These are phyloP conservation scores for Scrobipalpa costella DNA, from an alignment of 2,888 invertebrate genomes.

Conservation along the genomic window DNA sequence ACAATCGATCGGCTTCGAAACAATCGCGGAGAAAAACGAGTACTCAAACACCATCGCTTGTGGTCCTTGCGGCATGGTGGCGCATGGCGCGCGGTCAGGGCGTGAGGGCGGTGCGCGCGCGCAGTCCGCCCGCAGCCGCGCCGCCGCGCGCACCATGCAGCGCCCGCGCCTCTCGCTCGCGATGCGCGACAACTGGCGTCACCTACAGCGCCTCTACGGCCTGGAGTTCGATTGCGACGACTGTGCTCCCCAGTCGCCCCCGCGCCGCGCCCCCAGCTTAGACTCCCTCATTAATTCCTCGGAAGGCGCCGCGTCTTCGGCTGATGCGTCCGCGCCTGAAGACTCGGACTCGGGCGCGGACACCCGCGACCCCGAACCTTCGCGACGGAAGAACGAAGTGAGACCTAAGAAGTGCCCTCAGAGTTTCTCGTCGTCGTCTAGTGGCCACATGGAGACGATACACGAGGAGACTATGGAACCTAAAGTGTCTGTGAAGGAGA, in stretches of 20 bases:
- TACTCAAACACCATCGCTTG: constrained; percentile 19
- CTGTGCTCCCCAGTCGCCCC: constrained; percentile 46
- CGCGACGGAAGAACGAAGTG: constrained; percentile 49
- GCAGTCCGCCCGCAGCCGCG: constrained; percentile 67
- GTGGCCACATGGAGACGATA: constrained; percentile 90
- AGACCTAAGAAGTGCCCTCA: constrained; percentile 69
- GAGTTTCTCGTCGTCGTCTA: constrained; percentile 80
- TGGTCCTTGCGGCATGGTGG: constrained; percentile 5
- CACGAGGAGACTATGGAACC: constrained; percentile 88
- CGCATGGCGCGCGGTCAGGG: constrained; percentile 43
- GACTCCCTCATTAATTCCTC: constrained; percentile 87
- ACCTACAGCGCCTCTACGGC: constrained; percentile 75
- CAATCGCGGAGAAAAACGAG: constrained; percentile 15
- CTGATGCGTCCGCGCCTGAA: constrained; percentile 82
- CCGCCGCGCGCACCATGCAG: constrained; percentile 77
- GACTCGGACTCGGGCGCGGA: constrained; percentile 86
- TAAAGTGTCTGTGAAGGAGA: constrained; percentile 92
- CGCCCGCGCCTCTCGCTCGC: constrained; percentile 76
- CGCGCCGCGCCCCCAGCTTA: constrained; percentile 79
- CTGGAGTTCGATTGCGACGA: constrained; percentile 67
- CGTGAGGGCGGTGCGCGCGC: constrained; percentile 36
- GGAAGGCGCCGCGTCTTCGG: constrained; percentile 82
- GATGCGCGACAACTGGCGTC: constrained; percentile 81
- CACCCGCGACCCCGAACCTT: constrained; percentile 73
- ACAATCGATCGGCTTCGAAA: constrained; percentile 6